Evolutionary conservation across 1,140 invertebrate genomes (phyloP).

Genomic region (Campoletis sonorensis): DNA sequence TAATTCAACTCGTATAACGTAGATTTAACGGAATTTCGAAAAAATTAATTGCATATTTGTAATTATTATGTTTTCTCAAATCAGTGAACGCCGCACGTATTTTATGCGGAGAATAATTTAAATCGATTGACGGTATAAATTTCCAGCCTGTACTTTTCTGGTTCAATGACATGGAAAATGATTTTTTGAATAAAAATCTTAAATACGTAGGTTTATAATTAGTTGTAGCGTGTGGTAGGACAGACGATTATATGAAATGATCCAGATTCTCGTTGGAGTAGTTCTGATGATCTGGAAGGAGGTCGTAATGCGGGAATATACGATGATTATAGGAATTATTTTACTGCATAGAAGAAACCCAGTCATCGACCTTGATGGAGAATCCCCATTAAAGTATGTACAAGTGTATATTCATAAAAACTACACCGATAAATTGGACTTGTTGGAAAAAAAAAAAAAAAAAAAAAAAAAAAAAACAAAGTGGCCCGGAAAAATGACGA

Average conservation of each 20-base stretch:
- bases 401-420: too few species aligned
- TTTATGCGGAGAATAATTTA: too few species aligned
- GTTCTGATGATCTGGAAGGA: not conserved
- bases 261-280: not conserved
- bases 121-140: too few species aligned
- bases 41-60: too few species aligned
- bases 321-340: constrained; percentile 10
- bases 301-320: constrained; percentile 12
- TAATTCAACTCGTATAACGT: too few species aligned
- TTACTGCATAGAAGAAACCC: not conserved
- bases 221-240: not conserved
- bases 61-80: too few species aligned
- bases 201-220: not conserved
- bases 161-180: not conserved
- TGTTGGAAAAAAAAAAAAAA: constrained; percentile 38
- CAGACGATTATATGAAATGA: not conserved
- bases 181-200: not conserved
- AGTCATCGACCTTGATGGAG: constrained; percentile 22
- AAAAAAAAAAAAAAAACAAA: too few species aligned
- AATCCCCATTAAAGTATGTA: not conserved
- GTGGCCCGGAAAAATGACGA: constrained; percentile 56
- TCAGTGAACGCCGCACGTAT: too few species aligned
- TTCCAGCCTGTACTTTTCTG: too few species aligned
- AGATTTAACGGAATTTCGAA: too few species aligned
- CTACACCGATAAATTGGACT: not conserved